These are phyloP conservation scores for Steatocranus sp. DNA, from an alignment of 2,797 vertebrate genomes.

Conservation along the genomic window DNA sequence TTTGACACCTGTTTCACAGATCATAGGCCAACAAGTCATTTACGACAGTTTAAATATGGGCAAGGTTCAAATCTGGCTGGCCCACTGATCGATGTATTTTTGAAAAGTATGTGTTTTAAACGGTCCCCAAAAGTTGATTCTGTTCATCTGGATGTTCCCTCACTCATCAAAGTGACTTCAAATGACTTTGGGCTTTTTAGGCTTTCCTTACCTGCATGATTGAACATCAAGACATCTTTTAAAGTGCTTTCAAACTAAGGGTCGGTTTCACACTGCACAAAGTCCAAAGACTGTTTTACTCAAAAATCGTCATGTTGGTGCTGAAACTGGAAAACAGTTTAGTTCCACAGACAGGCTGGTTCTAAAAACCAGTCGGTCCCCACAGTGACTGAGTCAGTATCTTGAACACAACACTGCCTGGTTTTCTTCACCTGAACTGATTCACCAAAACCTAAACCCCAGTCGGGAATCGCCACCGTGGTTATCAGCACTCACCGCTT, in stretches of 20 bases:
- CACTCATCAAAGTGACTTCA: neutral
- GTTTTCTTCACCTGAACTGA: neutral
- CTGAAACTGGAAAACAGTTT: neutral
- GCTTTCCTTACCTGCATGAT: neutral
- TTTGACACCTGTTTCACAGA: fast-evolving
- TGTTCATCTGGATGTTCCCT: neutral
- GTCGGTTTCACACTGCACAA: fast-evolving
- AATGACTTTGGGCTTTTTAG: neutral
- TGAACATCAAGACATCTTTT: neutral
- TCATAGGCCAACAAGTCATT: fast-evolving
- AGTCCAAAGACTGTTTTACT: neutral
- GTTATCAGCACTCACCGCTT: neutral
- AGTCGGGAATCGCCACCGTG: fast-evolving
- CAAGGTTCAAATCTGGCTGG: fast-evolving
- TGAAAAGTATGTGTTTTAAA: neutral
- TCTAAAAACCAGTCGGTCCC: neutral
- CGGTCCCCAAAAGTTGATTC: fast-evolving
- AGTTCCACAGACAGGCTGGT: neutral
- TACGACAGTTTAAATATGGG: fast-evolving
- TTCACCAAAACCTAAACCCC: neutral
- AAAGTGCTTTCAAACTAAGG: neutral
- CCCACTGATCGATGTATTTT: neutral
- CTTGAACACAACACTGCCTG: neutral
- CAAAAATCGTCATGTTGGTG: neutral
- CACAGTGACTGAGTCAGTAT: neutral